These are phyloP conservation scores for Eledone cirrhosa DNA, from an alignment of 2,888 invertebrate species.

Conservation along the genomic window DNA sequence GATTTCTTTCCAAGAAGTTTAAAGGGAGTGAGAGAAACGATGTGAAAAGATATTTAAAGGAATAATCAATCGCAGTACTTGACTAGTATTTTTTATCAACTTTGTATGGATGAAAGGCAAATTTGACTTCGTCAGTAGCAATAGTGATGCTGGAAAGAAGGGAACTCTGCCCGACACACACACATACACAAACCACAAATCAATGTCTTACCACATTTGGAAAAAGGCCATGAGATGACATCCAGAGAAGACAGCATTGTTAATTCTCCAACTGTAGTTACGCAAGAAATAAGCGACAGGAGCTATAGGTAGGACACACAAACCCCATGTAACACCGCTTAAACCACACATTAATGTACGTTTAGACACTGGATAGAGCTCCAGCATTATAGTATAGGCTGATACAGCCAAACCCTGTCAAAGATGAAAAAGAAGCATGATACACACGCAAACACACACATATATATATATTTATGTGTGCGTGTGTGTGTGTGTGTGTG, in stretches of 20 bases:
- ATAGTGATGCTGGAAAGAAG: too few relatives aligned
- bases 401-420: neutral
- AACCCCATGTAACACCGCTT: neutral
- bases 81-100: too few relatives aligned
- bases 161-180: too few relatives aligned
- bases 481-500: too few relatives aligned
- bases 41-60: too few relatives aligned
- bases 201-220: neutral
- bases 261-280: constrained; percentile 4
- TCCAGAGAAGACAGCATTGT: neutral
- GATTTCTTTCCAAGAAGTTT: too few relatives aligned
- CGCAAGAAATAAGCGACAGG: neutral
- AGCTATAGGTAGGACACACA: neutral
- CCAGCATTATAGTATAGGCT: neutral
- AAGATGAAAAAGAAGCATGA: neutral
- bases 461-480: too few relatives aligned
- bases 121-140: too few relatives aligned
- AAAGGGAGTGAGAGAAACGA: too few relatives aligned
- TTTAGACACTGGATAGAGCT: neutral
- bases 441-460: too few relatives aligned
- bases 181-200: neutral
- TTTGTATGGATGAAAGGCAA: too few relatives aligned
- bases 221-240: neutral
- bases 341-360: neutral
- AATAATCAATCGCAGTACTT: too few relatives aligned